Percentiles rank a stretch among this genome's conserved stretches.
These are phyloP conservation scores for Darevskia mixta DNA, from an alignment of 2,797 vertebrate genomes.

Conservation along the genomic window DNA sequence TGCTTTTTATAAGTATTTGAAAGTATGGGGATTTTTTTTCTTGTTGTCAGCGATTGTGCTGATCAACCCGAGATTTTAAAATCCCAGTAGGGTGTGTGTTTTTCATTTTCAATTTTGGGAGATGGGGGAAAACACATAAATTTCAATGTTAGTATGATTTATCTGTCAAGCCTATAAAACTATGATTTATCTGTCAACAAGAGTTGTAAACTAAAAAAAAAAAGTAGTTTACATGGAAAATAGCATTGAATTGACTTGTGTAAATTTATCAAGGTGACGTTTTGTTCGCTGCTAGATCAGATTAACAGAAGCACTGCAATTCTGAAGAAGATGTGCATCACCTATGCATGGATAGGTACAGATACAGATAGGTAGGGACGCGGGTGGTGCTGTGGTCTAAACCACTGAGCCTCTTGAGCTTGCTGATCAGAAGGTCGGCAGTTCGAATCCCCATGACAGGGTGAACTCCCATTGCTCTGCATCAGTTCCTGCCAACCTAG, in stretches of 20 bases:
- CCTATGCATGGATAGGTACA: background rate
- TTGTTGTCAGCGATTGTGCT: background rate
- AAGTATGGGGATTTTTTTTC: constrained; percentile 13
- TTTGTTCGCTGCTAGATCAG: background rate
- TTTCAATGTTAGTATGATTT: background rate
- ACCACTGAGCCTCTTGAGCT: too few species aligned
- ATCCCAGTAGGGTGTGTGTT: background rate
- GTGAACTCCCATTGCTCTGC: too few species aligned
- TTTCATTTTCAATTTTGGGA: background rate
- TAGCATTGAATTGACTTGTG: background rate
- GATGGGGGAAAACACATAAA: background rate
- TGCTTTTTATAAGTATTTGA: background rate
- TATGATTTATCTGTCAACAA: background rate
- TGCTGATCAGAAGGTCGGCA: too few species aligned
- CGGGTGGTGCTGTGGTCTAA: too few species aligned
- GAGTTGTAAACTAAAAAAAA: background rate
- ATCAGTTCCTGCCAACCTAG: too few species aligned
- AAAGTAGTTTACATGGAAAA: background rate
- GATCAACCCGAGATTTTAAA: constrained; percentile 3
- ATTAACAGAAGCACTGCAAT: background rate
- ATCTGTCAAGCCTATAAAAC: background rate
- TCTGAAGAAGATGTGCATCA: background rate
- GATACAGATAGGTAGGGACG: background rate
- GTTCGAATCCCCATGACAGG: too few species aligned
- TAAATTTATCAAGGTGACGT: background rate